Percentiles rank a stretch among this genome's conserved stretches.
Evolutionary conservation across 2,888 invertebrate species (phyloP).

Genomic region (Xestia sexstrigata): DNA sequence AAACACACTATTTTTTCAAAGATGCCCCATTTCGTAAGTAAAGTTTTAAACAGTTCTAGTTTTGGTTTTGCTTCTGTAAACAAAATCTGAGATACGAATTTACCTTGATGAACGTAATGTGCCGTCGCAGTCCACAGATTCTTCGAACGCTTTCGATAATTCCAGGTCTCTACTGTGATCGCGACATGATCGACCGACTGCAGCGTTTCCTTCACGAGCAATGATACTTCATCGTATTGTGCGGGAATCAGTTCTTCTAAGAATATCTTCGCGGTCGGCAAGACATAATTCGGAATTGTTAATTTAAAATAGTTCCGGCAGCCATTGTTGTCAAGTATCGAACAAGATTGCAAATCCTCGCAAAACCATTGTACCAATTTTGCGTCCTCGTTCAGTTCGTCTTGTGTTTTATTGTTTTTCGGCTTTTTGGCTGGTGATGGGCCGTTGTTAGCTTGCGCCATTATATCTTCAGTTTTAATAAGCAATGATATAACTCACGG

Average conservation of each 20-base stretch:
- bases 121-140: slow-evolving; percentile 12
- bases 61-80: background rate
- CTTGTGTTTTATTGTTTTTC: background rate
- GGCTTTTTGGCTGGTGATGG: slow-evolving; percentile 10
- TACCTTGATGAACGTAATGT: slow-evolving; percentile 24
- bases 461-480: background rate
- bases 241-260: background rate
- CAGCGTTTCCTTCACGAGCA: background rate
- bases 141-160: background rate
- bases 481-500: background rate
- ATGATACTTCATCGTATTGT: background rate
- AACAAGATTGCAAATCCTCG: slow-evolving; percentile 6
- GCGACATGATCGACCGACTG: slow-evolving; percentile 14
- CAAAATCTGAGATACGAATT: slow-evolving; percentile 25
- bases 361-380: slow-evolving; percentile 23
- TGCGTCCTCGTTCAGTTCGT: background rate
- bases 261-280: slow-evolving; percentile 2
- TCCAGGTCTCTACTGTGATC: background rate
- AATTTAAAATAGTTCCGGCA: slow-evolving; percentile 10
- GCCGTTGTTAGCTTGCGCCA: background rate
- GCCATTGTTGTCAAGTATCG: slow-evolving; percentile 9
- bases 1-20: slow-evolving; percentile 18
- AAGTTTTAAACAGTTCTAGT: background rate
- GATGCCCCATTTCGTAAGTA: background rate
- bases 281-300: slow-evolving; percentile 8